phyloP scores from a whole-genome alignment of 1,140 invertebrate genomes.

The Sminthurides bifidus region DNA sequence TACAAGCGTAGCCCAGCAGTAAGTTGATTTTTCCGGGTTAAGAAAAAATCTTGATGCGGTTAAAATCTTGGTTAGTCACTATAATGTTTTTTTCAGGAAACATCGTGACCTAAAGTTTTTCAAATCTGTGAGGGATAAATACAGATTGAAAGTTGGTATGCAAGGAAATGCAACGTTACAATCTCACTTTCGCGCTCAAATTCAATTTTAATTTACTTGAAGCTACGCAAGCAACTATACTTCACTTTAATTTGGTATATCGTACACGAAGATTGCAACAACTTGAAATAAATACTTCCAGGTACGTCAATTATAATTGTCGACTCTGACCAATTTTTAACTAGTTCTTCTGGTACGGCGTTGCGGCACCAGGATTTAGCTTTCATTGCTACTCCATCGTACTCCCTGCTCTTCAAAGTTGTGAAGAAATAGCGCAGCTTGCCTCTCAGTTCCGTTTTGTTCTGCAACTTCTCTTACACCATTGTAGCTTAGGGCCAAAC shows the following conservation, averaged over 20 bases:
- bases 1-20: conserved; percentile 43
- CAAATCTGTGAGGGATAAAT: conserved; percentile 65
- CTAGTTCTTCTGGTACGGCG: too few species aligned
- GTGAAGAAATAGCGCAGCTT: too few species aligned
- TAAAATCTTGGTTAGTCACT: conserved; percentile 16
- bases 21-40: conserved; percentile 8
- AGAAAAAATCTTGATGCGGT: background rate
- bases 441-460: too few species aligned
- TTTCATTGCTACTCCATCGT: too few species aligned
- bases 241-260: too few species aligned
- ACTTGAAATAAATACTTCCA: background rate
- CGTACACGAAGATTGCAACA: too few species aligned
- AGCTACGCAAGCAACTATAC: too few species aligned
- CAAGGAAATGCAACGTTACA: conserved; percentile 73
- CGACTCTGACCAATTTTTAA: background rate
- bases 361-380: too few species aligned
- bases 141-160: conserved; percentile 58
- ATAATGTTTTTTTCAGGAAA: conserved; percentile 47
- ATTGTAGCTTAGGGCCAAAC: too few species aligned
- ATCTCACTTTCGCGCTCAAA: conserved; percentile 64
- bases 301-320: background rate
- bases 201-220: conserved; percentile 49
- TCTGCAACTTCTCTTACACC: too few species aligned
- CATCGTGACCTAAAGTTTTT: conserved; percentile 72
- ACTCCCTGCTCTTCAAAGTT: too few species aligned